Evolutionary conservation across 2,797 vertebrate genomes (phyloP), one percentile per base, ranked within the genome.

Genomic region (Falco naumanni): DNA sequence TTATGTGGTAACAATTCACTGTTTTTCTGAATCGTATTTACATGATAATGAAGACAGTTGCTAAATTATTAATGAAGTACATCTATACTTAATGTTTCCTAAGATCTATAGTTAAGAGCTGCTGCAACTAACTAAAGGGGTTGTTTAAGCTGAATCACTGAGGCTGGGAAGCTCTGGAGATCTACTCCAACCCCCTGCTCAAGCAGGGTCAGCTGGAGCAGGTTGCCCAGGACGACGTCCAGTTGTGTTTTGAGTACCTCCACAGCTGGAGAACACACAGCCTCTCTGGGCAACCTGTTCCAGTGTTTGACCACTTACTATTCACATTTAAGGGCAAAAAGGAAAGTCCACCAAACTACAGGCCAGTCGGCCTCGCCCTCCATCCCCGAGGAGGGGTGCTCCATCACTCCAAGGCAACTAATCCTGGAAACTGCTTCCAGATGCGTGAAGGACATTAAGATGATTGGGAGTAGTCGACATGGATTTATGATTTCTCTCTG

Each of bases 31-130:
- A 33, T 86, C 45, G 14, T 50, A 54, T 87, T 91, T 90, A 64
- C 7, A 4, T 71, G 66, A 78, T 81, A 89, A 81, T 1, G 0
- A 92, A 82, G 72, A 26, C 13, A 76, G 50, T 66, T 89, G 59
- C 34, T 96, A 48, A 92, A 96, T 89, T 66, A 90, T 95, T 92
- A 65, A 96, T 93, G 63, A 89, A 84, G 37, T 47, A 43, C 24
- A 47, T 90, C 77, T 84, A 57, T 90, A 76, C 39, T 94, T 87
- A 80, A 79, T 74, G 51, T 72, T 76, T 84, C 9, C 3, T 69
- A 56, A 89, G 43, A 84, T 65, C 77, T 51, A 48, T 76, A 56
- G 51, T 34, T 76, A 89, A 84, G 66, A 87, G 72, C 63, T 93
- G 45, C 63, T 89, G 66, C 77, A 59, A 3, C 34, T n/a, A 88